phyloP scores from a whole-genome alignment of 2,888 invertebrate genomes.

The Noctua comes region DNA sequence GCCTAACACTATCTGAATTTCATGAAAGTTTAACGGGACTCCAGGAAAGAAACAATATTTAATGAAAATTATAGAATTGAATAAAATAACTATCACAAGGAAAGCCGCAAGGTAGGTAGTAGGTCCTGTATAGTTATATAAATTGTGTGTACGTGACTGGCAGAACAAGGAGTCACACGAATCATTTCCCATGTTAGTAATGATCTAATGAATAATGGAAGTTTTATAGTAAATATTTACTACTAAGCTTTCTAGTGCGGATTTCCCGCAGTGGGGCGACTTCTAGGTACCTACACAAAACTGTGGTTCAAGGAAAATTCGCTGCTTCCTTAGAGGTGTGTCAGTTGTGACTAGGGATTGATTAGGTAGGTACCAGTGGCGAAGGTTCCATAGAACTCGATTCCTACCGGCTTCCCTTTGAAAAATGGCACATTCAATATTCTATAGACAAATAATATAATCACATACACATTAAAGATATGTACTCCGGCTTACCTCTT shows the following conservation, averaged over 20 bases:
- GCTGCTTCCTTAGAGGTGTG: conserved; percentile 5
- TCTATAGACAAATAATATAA: too few relatives aligned
- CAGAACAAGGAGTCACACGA: conserved; percentile 23
- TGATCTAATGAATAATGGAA: conserved; percentile 34
- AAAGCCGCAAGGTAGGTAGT: conserved; percentile 20
- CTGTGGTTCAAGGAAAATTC: conserved; percentile 30
- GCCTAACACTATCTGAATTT: background rate
- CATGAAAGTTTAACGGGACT: background rate
- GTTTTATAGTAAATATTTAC: conserved; percentile 51
- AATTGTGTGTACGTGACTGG: conserved; percentile 43
- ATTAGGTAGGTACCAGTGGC: background rate
- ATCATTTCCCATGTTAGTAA: conserved; percentile 10
- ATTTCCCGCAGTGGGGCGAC: conserved; percentile 27
- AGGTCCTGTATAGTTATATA: background rate
- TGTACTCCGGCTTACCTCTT: too few relatives aligned
- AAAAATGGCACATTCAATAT: too few relatives aligned
- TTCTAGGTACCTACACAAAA: conserved; percentile 22
- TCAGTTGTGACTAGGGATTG: conserved; percentile 1
- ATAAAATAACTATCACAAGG: conserved; percentile 6
- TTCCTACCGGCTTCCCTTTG: too few relatives aligned
- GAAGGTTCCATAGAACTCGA: too few relatives aligned
- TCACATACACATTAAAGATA: too few relatives aligned
- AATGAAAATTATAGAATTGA: background rate
- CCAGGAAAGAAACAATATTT: too few relatives aligned
- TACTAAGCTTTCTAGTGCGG: conserved; percentile 22